Percentiles rank a stretch among this genome's conserved stretches.
These are phyloP conservation scores for Rotaria magnacalcarata DNA, from an alignment of 2,888 invertebrate species.

Conservation along the genomic window DNA sequence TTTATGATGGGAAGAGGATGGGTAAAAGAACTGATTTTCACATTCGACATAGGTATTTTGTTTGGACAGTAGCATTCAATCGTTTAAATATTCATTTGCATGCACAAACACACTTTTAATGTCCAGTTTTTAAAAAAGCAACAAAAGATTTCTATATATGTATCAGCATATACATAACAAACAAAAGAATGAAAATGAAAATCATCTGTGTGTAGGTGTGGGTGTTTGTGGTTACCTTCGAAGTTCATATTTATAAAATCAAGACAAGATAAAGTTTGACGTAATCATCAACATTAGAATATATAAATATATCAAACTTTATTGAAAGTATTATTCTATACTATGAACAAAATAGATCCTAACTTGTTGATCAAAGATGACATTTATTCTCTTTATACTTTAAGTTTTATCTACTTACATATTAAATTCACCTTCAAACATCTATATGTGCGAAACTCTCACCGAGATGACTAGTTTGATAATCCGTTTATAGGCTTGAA, in stretches of 20 bases:
- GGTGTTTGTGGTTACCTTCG: background rate
- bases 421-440: background rate
- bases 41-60: background rate
- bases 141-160: too few relatives aligned
- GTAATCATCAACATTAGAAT: background rate
- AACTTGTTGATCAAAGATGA: constrained; percentile 26
- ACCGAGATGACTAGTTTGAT: background rate
- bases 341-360: background rate
- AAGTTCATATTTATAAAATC: background rate
- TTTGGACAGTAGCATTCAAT: constrained; percentile 23
- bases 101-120: background rate
- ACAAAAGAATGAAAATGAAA: background rate
- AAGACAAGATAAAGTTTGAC: constrained; percentile 22
- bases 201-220: background rate
- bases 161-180: background rate
- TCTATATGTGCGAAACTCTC: background rate
- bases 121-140: background rate
- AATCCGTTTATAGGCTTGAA: background rate
- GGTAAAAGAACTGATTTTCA: background rate
- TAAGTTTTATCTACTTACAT: constrained; percentile 4
- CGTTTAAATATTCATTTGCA: constrained; percentile 18
- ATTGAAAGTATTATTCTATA: background rate
- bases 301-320: background rate
- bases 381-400: background rate
- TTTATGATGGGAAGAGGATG: background rate